These are phyloP conservation scores for Smittia aterrima DNA, from an alignment of 2,888 invertebrate species.

Conservation along the genomic window DNA sequence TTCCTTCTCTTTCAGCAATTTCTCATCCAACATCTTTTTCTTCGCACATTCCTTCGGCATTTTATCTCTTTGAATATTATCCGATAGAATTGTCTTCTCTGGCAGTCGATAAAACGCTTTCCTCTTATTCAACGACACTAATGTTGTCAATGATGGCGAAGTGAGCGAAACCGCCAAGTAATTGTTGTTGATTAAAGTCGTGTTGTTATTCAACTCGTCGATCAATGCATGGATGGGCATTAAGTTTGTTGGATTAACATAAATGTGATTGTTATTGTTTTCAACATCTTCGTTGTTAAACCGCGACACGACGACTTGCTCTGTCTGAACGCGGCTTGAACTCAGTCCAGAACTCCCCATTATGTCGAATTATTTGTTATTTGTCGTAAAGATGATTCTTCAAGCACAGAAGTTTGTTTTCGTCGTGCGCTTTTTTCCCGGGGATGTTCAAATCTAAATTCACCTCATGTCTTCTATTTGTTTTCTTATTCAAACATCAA, in stretches of 20 bases:
- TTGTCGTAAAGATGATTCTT: not conserved
- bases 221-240: not conserved
- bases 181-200: conserved; percentile 21
- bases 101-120: not conserved
- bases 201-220: conserved; percentile 30
- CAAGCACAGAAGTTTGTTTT: too few relatives aligned
- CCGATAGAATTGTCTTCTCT: not conserved
- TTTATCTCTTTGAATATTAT: not conserved
- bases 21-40: conserved; percentile 2
- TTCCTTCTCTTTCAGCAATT: conserved; percentile 21
- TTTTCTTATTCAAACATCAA: conserved; percentile 29
- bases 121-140: conserved; percentile 1
- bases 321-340: not conserved
- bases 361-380: not conserved
- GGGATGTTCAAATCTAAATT: not conserved
- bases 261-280: conserved; percentile 44
- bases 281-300: conserved; percentile 24
- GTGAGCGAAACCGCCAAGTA: conserved; percentile 21
- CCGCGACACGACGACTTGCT: not conserved
- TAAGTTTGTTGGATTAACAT: conserved; percentile 43
- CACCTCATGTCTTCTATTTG: not conserved
- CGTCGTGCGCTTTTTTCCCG: conserved; percentile 1
- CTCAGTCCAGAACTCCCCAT: not conserved
- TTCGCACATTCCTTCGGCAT: conserved; percentile 9
- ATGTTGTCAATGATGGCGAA: not conserved